Evolutionary conservation across 1,140 invertebrate species (phyloP), one percentile per base, ranked within the genome.

Genomic region (Elymnias hypermnestra): DNA sequence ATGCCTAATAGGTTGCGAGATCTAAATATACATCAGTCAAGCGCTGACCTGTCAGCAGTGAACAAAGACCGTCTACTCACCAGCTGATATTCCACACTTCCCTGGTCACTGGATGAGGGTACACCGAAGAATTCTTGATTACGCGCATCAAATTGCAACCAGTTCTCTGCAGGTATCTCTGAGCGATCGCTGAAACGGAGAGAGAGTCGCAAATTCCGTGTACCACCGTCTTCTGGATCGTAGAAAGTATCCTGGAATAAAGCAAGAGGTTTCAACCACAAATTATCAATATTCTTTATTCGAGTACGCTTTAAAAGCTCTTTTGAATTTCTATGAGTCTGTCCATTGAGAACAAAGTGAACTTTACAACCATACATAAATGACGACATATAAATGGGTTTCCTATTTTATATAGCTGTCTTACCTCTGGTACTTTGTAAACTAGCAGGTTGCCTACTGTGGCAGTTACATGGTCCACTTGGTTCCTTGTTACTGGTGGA

Each of bases 51-150:
- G n/a, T n/a, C n/a, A n/a, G n/a, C n/a, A n/a, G n/a, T n/a, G n/a
- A n/a, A n/a, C n/a, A n/a, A n/a, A n/a, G n/a, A n/a, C n/a, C n/a
- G n/a, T n/a, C 19, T 4, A 2, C 59, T 56, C 22, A 94, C 90
- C 63, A 97, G 74, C 50, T 94, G 90, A 72, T 95, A 97, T 57
- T 94, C 92, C 43, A 90, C 90, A 18, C 89, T 88, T 2, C 92
- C 93, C 2, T 90, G 87, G 70, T 96, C 91, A 1, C 83, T 81
- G 2, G 85, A 66, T 23, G 92, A 83, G 3, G 95, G 95, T 14
- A 97, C 88, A 1, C 95, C 96, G 75, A 91, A 96, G 71, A 97
- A 95, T 87, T 96, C 95, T 70, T 95, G 93, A 85, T 95, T 96
- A 46, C 93, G 94, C 1, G 87, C 87, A 68, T 97, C 94, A 70